Conservation (phyloP, 2,888 invertebrate species). For the Harmothoe impar region DNA sequence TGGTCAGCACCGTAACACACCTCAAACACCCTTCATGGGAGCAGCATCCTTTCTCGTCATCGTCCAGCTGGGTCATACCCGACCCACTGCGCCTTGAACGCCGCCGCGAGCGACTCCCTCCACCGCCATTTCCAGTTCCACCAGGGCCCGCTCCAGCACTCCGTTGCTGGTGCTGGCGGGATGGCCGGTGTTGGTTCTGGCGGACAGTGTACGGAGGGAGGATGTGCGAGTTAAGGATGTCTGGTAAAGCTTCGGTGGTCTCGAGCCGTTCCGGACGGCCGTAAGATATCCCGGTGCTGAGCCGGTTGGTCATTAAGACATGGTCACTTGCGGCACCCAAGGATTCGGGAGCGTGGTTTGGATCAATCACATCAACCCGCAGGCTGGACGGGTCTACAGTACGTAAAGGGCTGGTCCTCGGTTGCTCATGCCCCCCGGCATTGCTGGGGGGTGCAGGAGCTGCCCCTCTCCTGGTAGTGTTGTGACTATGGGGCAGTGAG, state of each 20-base stretch:
- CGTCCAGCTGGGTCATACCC: constrained; percentile 57
- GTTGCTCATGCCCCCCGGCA: neutral
- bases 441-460: neutral
- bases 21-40: constrained; percentile 72
- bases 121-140: neutral
- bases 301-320: constrained; percentile 8
- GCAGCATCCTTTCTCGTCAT: constrained; percentile 67
- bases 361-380: neutral
- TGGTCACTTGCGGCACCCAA: neutral
- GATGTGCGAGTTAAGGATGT: constrained; percentile 78
- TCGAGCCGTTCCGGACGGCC: constrained; percentile 39
- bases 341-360: neutral
- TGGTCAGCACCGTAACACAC: constrained; percentile 79
- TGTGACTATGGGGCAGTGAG: neutral
- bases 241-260: constrained; percentile 76
- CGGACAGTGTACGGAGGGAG: constrained; percentile 72
- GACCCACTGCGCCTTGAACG: neutral
- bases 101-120: neutral
- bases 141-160: neutral
- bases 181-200: constrained; percentile 71
- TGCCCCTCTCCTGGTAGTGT: neutral
- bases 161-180: constrained; percentile 69
- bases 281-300: constrained; percentile 33
- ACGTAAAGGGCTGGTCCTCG: neutral
- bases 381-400: neutral